Conservation (phyloP, 2,888 invertebrate genomes). For the Phania funesta region DNA sequence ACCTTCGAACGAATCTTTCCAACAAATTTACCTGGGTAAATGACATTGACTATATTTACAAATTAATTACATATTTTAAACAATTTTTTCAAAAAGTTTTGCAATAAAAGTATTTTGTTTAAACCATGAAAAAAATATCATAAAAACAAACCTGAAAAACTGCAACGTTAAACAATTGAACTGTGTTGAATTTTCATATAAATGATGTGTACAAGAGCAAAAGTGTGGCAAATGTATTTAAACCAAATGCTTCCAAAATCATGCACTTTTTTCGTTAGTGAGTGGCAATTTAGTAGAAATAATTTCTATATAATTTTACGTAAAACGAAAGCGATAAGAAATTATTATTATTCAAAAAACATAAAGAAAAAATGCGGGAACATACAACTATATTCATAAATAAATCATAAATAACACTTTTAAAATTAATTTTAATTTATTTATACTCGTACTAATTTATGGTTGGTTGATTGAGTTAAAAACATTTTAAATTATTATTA, state of each 20-base stretch:
- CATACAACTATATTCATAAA: neutral
- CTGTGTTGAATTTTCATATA: neutral
- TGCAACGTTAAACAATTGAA: neutral
- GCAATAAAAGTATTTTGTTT: neutral
- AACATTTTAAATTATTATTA: neutral
- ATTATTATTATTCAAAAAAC: neutral
- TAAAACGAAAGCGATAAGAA: constrained; percentile 11
- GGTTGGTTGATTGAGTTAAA: constrained; percentile 46
- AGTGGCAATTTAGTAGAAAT: neutral
- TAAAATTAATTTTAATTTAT: constrained; percentile 57
- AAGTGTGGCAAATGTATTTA: constrained; percentile 19
- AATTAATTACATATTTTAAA: neutral
- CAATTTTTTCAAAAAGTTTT: neutral
- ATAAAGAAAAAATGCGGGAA: neutral
- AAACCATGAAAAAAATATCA: neutral
- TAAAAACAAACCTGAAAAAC: neutral
- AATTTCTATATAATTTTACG: constrained; percentile 6
- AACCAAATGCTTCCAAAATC: neutral
- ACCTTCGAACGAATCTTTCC: no score
- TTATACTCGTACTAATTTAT: constrained; percentile 60
- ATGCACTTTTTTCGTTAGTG: neutral
- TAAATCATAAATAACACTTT: constrained; percentile 20
- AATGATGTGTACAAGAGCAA: neutral
- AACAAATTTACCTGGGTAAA: neutral
- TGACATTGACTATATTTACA: neutral